phyloP scores from a whole-genome alignment of 2,888 invertebrate genomes.

The Limnephilus marmoratus region DNA sequence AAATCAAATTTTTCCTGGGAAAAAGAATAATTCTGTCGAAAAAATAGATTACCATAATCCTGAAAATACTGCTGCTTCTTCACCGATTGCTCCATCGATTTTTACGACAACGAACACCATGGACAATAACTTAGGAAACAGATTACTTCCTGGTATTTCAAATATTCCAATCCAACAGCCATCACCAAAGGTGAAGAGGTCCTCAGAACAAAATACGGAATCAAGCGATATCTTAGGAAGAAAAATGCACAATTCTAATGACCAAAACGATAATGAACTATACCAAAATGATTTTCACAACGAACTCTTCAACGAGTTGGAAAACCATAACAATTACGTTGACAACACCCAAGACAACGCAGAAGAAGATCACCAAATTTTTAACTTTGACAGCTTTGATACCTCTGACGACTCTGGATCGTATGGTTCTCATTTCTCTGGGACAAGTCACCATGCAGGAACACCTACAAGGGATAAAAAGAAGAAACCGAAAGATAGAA shows the following conservation, averaged over 20 bases:
- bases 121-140: not conserved
- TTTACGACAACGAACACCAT: not conserved
- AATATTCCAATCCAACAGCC: not conserved
- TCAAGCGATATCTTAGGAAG: not conserved
- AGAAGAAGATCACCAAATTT: not conserved
- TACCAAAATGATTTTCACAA: not conserved
- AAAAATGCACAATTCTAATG: conserved; percentile 5
- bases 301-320: not conserved
- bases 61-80: no score
- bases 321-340: not conserved
- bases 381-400: not conserved
- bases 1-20: not conserved
- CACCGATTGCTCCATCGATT: no score
- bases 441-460: not conserved
- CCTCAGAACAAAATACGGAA: not conserved
- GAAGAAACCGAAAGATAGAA: conserved; percentile 53
- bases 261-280: not conserved
- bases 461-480: not conserved
- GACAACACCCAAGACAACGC: not conserved
- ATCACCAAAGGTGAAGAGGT: not conserved
- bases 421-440: not conserved
- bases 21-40: not conserved
- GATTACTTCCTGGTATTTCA: no score
- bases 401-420: not conserved
- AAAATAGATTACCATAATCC: not conserved